Evolutionary conservation across 2,113 vertebrate species (phyloP), one percentile per base, ranked within the genome.

Genomic region (Halcyon senegalensis): DNA sequence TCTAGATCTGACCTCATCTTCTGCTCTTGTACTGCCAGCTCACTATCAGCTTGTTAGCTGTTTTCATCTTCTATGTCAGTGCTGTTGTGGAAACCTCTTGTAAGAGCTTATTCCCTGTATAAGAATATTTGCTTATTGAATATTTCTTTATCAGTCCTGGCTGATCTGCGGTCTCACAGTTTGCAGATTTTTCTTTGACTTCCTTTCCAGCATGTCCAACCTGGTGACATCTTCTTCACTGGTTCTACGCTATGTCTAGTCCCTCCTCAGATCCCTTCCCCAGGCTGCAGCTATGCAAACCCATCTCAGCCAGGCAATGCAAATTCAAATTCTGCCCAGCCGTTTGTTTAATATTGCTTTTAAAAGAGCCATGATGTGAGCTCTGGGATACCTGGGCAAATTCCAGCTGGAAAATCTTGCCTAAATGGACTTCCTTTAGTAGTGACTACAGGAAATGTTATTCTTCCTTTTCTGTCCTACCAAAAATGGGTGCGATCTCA

Each of bases 401-500:
- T 89, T 93, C 73, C 80, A 89, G 30, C 11, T 93, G 86, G 89
- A 89, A 93, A 92, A 84, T 76, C 56, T 53, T 78, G 63, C 44
- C 87, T 91, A 48, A 44, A 92, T 82, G 53, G 69, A 66, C 77
- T 92, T 96, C 83, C 93, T 94, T 92, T 89, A 51, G 69, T 58
- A 79, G 33, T 16, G 39, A 87, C 27, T 84, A 28, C 53, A 93
- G 89, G 92, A 96, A 96, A 87, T 77, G 44, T 75, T 92, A 78
- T 79, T 92, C 58, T 93, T 94, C 41, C 48, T 58, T 76, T 55
- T 84, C 44, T 35, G 33, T 78, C 48, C 53, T 89, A 84, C 53
- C 12, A 60, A 87, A 93, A 87, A 39, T 30, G 51, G 56, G 44
- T 84, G 35, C 1, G 1, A 81, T 82, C 25, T 81, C 2, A 3